phyloP scores from a whole-genome alignment of 2,888 invertebrate genomes.

The Watsonalla cultraria region DNA sequence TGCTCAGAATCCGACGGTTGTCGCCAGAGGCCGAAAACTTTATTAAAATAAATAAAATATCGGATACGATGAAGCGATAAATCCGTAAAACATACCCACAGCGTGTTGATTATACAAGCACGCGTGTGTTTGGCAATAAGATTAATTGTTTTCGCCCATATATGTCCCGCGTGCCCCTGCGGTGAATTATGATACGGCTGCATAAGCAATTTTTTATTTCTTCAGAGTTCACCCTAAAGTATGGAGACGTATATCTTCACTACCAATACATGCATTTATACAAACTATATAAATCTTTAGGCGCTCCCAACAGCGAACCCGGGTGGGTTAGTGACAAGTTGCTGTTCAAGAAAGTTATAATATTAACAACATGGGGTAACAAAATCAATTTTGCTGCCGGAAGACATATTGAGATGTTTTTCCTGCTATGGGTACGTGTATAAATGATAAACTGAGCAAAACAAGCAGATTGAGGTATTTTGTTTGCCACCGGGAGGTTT shows the following conservation, averaged over 20 bases:
- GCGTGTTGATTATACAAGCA: conserved; percentile 35
- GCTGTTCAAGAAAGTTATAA: conserved; percentile 33
- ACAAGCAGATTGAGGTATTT: conserved; percentile 7
- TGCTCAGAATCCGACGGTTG: conserved; percentile 5
- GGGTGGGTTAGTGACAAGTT: conserved; percentile 27
- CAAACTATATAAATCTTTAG: conserved; percentile 46
- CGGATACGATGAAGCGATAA: conserved; percentile 37
- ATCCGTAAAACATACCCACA: conserved; percentile 29
- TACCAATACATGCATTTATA: conserved; percentile 42
- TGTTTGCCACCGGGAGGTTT: conserved; percentile 1
- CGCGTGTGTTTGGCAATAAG: conserved; percentile 48
- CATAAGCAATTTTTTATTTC: conserved; percentile 39
- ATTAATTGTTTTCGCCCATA: conserved; percentile 51
- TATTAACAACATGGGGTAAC: conserved; percentile 27
- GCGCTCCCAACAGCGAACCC: conserved; percentile 12
- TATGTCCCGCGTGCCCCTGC: conserved; percentile 36
- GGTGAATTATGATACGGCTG: conserved; percentile 49
- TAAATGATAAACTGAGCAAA: conserved; percentile 23
- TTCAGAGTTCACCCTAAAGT: conserved; percentile 31
- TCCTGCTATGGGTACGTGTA: conserved; percentile 20
- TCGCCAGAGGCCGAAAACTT: conserved; percentile 14
- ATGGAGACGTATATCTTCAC: conserved; percentile 29
- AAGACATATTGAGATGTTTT: conserved; percentile 52
- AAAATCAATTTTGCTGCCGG: conserved; percentile 40
- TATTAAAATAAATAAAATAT: conserved; percentile 26